Base-by-base conservation (phyloP, 2,113 vertebrate genomes). In the Poeciliopsis occidentalis region DNA sequence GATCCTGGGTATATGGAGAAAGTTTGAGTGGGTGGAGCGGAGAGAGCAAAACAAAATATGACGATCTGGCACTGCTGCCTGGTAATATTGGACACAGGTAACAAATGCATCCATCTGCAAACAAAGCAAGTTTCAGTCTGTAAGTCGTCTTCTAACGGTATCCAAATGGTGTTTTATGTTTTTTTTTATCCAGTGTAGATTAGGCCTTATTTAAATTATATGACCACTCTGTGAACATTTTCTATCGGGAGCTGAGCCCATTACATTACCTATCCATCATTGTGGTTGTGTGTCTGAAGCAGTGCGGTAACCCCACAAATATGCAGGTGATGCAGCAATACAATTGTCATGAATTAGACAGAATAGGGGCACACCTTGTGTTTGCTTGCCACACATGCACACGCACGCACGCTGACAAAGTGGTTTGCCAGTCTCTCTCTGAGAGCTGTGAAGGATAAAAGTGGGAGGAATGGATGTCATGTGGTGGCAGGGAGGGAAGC, bases 391-490 rank as follows among this genome's bases (percentile, higher is more conserved):
- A 57, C 24, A 57, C 7, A 57, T 19, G 24, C 30, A 60, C 32
- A 37, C 39, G 65, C 24, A 57, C 1, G 24, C 47, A 51, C 30
- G 44, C 32, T 47, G 57, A 75, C n/a, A 41, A 65, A 75, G 75
- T 74, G 76, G 79, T 89, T 84, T 82, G 61, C n/a, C 65, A 75
- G 47, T 72, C 57, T 60, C 64, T 69, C 29, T 1, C 69, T 78
- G 44, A 29, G 63, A 83, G 76, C 64, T 34, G 4, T 79, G 65
- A 84, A 80, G 73, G 73, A 87, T 82, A 44, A 81, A 85, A 85
- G 69, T 69, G 61, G 69, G 76, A 84, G 75, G 78, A 75, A 44
- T 64, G 22, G 74, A 72, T 81, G 76, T 78, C 79, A 81, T 37
- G 69, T 13, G 64, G 74, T 32, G 78, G 60, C 73, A 69, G 68